These are phyloP conservation scores for Drosophila nannoptera DNA, from an alignment of 1,140 invertebrate genomes.

Conservation along the genomic window DNA sequence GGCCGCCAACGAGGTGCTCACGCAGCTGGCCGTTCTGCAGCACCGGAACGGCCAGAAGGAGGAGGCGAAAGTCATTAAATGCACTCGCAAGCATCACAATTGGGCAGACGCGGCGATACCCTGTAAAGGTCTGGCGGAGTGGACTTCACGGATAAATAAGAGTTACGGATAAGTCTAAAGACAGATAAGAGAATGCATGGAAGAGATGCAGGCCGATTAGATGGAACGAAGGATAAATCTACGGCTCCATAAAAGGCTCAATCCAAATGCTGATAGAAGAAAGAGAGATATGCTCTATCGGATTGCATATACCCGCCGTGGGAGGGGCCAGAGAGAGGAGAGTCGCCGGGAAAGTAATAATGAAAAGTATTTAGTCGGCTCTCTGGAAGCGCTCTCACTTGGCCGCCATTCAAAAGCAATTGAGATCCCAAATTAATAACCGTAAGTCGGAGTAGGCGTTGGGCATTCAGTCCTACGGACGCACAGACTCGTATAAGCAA, in stretches of 20 bases:
- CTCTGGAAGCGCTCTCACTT: constrained; percentile 13
- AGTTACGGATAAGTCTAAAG: too few relatives aligned
- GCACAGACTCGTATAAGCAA: too few relatives aligned
- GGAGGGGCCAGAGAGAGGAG: not conserved
- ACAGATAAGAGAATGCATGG: too few relatives aligned
- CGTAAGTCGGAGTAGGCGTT: too few relatives aligned
- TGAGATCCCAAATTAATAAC: constrained; percentile 42
- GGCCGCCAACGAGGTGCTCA: constrained; percentile 14
- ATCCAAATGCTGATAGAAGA: too few relatives aligned
- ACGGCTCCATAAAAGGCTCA: too few relatives aligned
- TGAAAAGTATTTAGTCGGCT: constrained; percentile 2
- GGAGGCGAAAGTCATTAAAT: constrained; percentile 53
- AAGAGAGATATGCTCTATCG: too few relatives aligned
- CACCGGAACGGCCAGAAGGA: not conserved
- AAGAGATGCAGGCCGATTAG: too few relatives aligned
- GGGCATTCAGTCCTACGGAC: too few relatives aligned
- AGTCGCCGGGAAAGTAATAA: not conserved
- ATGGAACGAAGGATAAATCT: too few relatives aligned
- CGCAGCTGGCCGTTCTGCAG: constrained; percentile 2
- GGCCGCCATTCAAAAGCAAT: constrained; percentile 46
- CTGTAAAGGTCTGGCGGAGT: not conserved
- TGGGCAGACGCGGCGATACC: not conserved
- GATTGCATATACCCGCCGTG: constrained; percentile 1
- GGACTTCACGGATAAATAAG: too few relatives aligned
- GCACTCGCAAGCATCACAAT: constrained; percentile 31